Evolutionary conservation across 35 echinoderm and acorn worm species (phyloP), one percentile per base, ranked within the genome.

Genomic region (Ophiothrix spiculata): DNA sequence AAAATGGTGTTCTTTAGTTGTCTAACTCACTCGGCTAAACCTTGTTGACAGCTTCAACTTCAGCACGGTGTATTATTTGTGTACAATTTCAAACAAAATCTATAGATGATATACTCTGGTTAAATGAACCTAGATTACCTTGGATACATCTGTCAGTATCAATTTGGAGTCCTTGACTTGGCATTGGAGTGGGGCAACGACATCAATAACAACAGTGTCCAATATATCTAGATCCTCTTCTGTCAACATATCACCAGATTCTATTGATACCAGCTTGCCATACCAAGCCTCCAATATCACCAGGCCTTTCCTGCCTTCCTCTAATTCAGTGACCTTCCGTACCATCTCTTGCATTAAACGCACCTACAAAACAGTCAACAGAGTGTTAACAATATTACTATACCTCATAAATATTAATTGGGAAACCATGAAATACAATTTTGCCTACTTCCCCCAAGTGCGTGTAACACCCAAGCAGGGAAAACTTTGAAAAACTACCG

Each of bases 161-260:
- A 97, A 79, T 31, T 92, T 97, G 4, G 94, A 97, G 46, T 97
- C 90, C 60, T 97, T 97, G 17, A 97, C 94, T 77, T 97, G 94
- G 63, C 94, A 92, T 31, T 97, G 94, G 28, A 97, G 82, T 25
- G 90, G 94, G n/a, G 90, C 42, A 17, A 85, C 92, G 2, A 97
- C 94, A 87, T 97, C 90, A 40, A 97, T 97, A 39, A 97, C 83
- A 54, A 23, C 56, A 39, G 49, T 82, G 23, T 45, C 21, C 21
- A 32, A 31, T 32, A 21, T 40, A 40, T 46, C 31, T 29, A 17
- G 45, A 54, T 28, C 79, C 23, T 41, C 40, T 40, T 38, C 80
- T 8, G 39, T 32, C 39, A 35, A 39, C 12, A 39, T 19, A 16
- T 33, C 42, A 17, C 38, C 33, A 17, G 54, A 33, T 33, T 92